Evolutionary conservation across 64 coral and sea anemone genomes (phyloP), one percentile per base, ranked within the genome.

Genomic region (Pocillopora verrucosa): DNA sequence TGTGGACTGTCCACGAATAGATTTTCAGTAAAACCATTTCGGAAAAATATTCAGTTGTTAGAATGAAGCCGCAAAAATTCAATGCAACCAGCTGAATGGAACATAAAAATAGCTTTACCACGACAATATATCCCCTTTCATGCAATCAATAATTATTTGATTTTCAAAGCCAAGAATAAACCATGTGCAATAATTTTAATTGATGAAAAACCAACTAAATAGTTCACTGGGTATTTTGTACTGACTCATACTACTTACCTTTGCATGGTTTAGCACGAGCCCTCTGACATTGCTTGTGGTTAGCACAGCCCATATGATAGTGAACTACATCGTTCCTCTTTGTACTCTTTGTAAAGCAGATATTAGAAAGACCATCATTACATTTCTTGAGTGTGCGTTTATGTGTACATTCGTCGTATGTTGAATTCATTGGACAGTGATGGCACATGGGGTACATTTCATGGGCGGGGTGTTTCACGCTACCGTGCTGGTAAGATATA

Each of bases 281-380:
- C 15, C 80, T 79, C 14, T 89, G 84, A 65, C 97, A 99, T 26
- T 82, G 65, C 6, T 67, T 91, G 38, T 99, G 97, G 34, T 94
- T 92, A 38, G 97, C 90, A 35, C 97, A 99, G 15, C 97, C 97
- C 97, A 99, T 99, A 79, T 95, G 88, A 80, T 99, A 99, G 45
- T 95, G 94, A 67, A 95, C 56, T 35, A 91, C 83, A 4, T 84
- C 86, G 45, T 79, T 60, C 78, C 94, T 91, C 58, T 93, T 92
- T 11, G 91, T 85, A 79, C 97, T 99, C 77, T 93, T 95, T 9
- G 97, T 99, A 36, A 80, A 99, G 80, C 97, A 99, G 88, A 99
- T 99, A 79, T 99, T 99, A 13, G 91, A 91, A 56, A 99, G 73
- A 15, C 91, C 97, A 56, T 75, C 77, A 79, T 95, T 65, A 58